These are phyloP conservation scores for Reticulitermes speratus DNA, from an alignment of 1,140 invertebrate genomes.

Conservation along the genomic window DNA sequence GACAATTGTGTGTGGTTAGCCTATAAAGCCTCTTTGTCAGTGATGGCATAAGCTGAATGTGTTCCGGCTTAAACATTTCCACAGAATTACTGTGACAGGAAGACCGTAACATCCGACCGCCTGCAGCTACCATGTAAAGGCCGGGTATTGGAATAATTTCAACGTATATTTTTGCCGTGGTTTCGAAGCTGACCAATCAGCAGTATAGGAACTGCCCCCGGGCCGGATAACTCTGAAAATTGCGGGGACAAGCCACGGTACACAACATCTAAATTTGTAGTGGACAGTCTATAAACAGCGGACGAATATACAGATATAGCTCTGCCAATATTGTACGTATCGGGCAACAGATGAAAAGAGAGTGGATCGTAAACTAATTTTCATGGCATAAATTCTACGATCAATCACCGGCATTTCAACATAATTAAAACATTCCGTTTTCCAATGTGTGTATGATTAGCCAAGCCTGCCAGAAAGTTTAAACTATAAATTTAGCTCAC, in stretches of 20 bases:
- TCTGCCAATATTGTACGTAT: not conserved
- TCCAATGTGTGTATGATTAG: conserved; percentile 1
- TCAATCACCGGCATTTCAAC: not conserved
- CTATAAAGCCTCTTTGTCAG: no score
- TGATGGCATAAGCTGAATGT: no score
- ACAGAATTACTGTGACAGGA: no score
- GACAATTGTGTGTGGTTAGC: no score
- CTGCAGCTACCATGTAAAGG: not conserved
- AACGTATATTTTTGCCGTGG: not conserved
- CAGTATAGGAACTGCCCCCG: not conserved
- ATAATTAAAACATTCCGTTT: conserved; percentile 10
- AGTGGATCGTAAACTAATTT: conserved; percentile 10
- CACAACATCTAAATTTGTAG: not conserved
- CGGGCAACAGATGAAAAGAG: not conserved
- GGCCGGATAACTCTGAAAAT: not conserved
- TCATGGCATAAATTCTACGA: not conserved
- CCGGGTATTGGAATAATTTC: not conserved
- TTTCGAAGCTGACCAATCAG: not conserved
- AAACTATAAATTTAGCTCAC: conserved; percentile 6
- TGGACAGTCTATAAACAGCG: not conserved
- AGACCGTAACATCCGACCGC: no score
- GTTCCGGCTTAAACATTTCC: no score
- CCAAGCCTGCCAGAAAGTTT: conserved; percentile 12
- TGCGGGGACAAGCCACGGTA: not conserved
- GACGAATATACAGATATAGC: not conserved